A percentile compares a stretch with the other conserved stretches of the same genome.
Evolutionary conservation across 2,888 invertebrate species (phyloP).

Genomic region (Timandra comae): DNA sequence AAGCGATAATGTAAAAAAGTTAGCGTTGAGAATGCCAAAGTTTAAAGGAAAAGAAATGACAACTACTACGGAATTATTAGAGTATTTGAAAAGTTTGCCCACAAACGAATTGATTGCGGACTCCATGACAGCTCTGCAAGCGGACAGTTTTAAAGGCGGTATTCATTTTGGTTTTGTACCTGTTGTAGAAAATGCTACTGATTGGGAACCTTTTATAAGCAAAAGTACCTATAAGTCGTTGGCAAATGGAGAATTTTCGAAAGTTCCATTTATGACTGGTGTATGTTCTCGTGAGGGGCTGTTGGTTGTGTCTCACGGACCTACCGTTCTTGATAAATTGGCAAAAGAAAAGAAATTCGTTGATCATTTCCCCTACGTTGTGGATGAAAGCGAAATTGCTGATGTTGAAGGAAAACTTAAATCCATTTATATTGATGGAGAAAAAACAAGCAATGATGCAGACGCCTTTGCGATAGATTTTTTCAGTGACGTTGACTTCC

Average conservation of each 20-base stretch:
- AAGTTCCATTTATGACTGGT: constrained; percentile 70
- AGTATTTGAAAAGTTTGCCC: constrained; percentile 45
- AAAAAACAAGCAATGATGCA: constrained; percentile 39
- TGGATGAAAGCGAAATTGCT: constrained; percentile 31
- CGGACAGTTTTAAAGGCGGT: constrained; percentile 44
- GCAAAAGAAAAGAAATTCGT: constrained; percentile 40
- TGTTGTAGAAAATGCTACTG: constrained; percentile 52
- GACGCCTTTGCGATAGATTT: constrained; percentile 63
- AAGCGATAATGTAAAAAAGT: constrained; percentile 31
- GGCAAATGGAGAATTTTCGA: constrained; percentile 52
- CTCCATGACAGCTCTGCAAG: constrained; percentile 36
- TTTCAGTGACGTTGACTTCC: constrained; percentile 67
- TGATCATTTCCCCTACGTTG: constrained; percentile 44
- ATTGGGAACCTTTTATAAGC: constrained; percentile 62
- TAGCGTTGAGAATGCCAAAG: constrained; percentile 44
- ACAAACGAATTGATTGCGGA: constrained; percentile 43
- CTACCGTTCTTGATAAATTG: constrained; percentile 29
- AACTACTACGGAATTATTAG: constrained; percentile 39
- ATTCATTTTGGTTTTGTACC: constrained; percentile 69
- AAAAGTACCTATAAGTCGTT: constrained; percentile 54
- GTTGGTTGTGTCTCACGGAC: constrained; percentile 33
- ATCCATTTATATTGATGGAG: constrained; percentile 61
- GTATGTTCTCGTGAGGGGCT: constrained; percentile 67
- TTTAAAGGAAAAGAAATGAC: constrained; percentile 33
- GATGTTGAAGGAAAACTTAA: constrained; percentile 44